phyloP scores from a whole-genome alignment of 2,113 vertebrate genomes.

The Stigmatopora argus region DNA sequence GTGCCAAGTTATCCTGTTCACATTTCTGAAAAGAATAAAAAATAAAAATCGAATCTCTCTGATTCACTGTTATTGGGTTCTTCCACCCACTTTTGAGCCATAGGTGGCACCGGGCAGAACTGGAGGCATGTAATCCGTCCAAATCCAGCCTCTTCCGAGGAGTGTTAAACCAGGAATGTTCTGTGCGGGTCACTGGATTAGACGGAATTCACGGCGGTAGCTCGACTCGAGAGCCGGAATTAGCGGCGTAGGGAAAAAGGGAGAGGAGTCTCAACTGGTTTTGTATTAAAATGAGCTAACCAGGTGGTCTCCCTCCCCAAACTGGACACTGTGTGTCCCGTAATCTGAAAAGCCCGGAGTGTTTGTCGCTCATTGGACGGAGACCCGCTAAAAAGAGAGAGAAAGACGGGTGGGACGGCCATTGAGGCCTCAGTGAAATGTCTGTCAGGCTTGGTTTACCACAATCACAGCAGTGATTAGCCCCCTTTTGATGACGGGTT shows the following conservation, averaged over 20 bases:
- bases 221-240: slow-evolving; percentile 72
- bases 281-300: slow-evolving; percentile 80
- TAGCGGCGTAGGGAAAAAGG: slow-evolving; percentile 64
- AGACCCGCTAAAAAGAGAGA: slow-evolving; percentile 66
- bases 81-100: slow-evolving; percentile 52
- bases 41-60: slow-evolving; percentile 13
- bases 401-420: slow-evolving; percentile 54
- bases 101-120: slow-evolving; percentile 72
- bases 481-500: slow-evolving; percentile 80
- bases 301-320: slow-evolving; percentile 79
- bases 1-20: slow-evolving; percentile 10
- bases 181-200: slow-evolving; percentile 68
- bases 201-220: slow-evolving; percentile 69
- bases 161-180: slow-evolving; percentile 70
- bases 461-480: slow-evolving; percentile 82
- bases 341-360: slow-evolving; percentile 77
- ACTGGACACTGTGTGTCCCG: slow-evolving; percentile 79
- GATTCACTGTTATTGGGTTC: slow-evolving; percentile 51
- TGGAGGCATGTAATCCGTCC: slow-evolving; percentile 73
- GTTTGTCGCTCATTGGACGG: slow-evolving; percentile 66
- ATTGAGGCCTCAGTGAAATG: slow-evolving; percentile 76
- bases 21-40: slow-evolving; percentile 10
- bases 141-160: slow-evolving; percentile 73
- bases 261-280: slow-evolving; percentile 60
- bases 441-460: slow-evolving; percentile 81